Base-by-base conservation (phyloP, 2,797 vertebrate species). In the Ficedula albicollis region DNA sequence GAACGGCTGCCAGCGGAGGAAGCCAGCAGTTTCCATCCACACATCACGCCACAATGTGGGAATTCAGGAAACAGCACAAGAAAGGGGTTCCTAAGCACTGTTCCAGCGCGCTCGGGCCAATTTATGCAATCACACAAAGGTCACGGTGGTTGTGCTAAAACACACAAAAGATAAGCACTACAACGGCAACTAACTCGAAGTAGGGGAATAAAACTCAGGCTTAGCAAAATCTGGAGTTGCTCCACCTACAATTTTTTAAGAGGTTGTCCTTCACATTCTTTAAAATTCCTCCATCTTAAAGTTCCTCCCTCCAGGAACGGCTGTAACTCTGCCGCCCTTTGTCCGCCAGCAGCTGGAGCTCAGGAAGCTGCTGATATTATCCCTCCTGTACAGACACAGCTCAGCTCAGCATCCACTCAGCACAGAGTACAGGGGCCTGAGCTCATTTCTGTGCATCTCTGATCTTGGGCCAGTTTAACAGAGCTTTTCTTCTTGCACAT, bases 21-120 rank as follows among this genome's bases (percentile, higher is more conserved):
- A 98, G 90, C 77, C 2, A 96, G 96, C 97, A 95, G 94, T 95
- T 94, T 97, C 97, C 95, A 96, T 74, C 95, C 97, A 95, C 96
- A 97, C 96, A 98, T 95, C 96, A 97, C 95, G 91, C 95, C 96
- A 95, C 95, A 97, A 97, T 91, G 96, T 97, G 97, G 95, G 96
- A 97, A 98, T 97, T 97, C 97, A 98, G 97, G 97, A 98, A 98
- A 97, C 95, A 93, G 51, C 96, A 96, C 86, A 90, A 97, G 96
- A 96, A 97, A 95, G 63, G 84, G 81, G 90, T 56, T 95, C 83
- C 94, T 84, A 76, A 72, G 41, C 96, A 89, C 93, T 70, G 78
- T 69, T 91, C 89, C 89, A 84, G 84, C 54, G 2, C 32, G 78
- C 93, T 75, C 75, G 9, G 78, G 96, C 94, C 96, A 94, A 96